A percentile compares a stretch with the other conserved stretches of the same genome.
Conservation (phyloP, 2,888 invertebrate species). For the Antitype chi region DNA sequence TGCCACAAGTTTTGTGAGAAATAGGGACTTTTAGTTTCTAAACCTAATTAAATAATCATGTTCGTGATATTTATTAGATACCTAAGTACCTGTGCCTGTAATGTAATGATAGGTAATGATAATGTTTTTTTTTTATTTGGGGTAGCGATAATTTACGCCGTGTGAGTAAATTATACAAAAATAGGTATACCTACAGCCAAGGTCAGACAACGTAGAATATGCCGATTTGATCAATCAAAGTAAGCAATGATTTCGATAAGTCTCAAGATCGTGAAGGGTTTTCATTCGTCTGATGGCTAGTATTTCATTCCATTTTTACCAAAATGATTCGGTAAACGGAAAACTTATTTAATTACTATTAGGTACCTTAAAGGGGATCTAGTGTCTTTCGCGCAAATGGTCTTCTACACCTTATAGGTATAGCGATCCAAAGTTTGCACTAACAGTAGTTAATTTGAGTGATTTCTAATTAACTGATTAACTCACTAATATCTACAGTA, state of each 20-base stretch:
- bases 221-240: constrained; percentile 13
- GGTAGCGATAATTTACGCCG: neutral
- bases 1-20: constrained; percentile 25
- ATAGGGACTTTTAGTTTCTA: constrained; percentile 30
- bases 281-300: neutral
- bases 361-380: neutral
- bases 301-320: neutral
- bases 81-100: neutral
- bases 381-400: too few relatives aligned
- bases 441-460: neutral
- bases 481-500: neutral
- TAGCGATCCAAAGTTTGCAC: neutral
- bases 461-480: neutral
- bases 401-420: neutral
- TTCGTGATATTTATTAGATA: constrained; percentile 18
- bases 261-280: neutral
- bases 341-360: constrained; percentile 5
- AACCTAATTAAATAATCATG: constrained; percentile 36
- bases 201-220: neutral
- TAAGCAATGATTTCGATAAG: constrained; percentile 1
- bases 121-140: neutral
- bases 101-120: neutral
- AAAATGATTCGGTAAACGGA: neutral
- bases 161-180: neutral
- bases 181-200: neutral